Conservation (phyloP, 1,140 invertebrate species). For the Neuroterus valhalla region DNA sequence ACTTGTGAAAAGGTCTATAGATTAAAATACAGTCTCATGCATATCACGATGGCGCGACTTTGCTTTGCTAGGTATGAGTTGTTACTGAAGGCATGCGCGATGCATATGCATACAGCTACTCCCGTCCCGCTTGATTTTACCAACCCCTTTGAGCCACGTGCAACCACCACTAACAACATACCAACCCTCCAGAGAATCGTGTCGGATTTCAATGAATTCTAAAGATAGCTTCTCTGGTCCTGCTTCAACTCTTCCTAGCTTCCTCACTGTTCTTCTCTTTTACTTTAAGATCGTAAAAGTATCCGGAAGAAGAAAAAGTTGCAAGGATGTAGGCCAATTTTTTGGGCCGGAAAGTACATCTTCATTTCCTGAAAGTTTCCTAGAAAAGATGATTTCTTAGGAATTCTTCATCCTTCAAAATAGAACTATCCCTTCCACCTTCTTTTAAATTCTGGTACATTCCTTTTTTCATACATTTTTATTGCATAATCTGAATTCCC, state of each 20-base stretch:
- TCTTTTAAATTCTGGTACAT: no score
- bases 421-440: no score
- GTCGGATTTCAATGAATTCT: slow-evolving; percentile 4
- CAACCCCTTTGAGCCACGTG: slow-evolving; percentile 31
- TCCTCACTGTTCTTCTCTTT: slow-evolving; percentile 18
- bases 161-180: slow-evolving; percentile 34
- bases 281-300: neutral
- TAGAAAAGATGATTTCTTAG: neutral
- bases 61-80: slow-evolving; percentile 66
- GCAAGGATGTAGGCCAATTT: neutral
- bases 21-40: slow-evolving; percentile 67
- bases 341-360: neutral
- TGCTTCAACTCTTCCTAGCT: slow-evolving; percentile 6
- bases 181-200: slow-evolving; percentile 6
- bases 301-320: neutral
- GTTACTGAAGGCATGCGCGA: slow-evolving; percentile 69
- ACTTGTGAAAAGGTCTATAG: slow-evolving; percentile 60
- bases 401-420: neutral
- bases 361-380: neutral
- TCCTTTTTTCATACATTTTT: no score
- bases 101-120: slow-evolving; percentile 69
- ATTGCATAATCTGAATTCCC: no score
- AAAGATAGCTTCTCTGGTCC: neutral
- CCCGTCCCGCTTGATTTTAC: slow-evolving; percentile 35
- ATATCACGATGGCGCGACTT: slow-evolving; percentile 62